Evolutionary conservation across 2,888 invertebrate genomes (phyloP), one percentile per base, ranked within the genome.

Genomic region (Eilema sororculum): DNA sequence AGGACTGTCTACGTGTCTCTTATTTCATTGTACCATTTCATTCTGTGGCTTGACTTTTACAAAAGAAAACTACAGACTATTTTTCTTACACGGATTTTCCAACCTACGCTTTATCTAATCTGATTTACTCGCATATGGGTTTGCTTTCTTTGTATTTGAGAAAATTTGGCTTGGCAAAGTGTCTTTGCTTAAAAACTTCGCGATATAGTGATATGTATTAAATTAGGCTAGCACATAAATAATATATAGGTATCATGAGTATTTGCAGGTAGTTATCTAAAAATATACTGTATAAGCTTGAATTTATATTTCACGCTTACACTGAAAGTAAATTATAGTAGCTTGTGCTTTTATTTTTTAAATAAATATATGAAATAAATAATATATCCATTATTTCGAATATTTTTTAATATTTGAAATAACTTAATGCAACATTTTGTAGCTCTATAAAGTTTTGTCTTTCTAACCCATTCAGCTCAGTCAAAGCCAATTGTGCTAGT

Each of bases 51-150:
- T 68, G 30, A 71, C 59, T 28, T 63, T 37, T 33, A 41, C 28
- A 56, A 65, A 67, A 66, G 46, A 63, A 52, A 71, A 67, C 58
- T 63, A 41, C 22, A 10, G 20, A 46, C 69, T 68, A 66, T 73
- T 72, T 76, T 10, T 59, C 58, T 67, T 13, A 58, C 46, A 67
- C 62, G 66, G 61, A 69, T 72, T 73, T 64, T 65, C 72, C 65
- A 69, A 66, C 63, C 30, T 60, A 57, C 56, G 69, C 68, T 68
- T 75, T 79, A 73, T 73, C 67, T 68, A 70, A 76, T 73, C 79
- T 67, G 65, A 67, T 74, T 80, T 71, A 63, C 28, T 72, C 46
- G 5, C 4, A 33, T 12, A 22, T 25, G 63, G 58, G 25, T 67
- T 65, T 52, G 37, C 46, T 69, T 71, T 69, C 16, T 68, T 74